Evolutionary conservation across 2,113 vertebrate species (phyloP).

Genomic region (Prionailurus viverrinus): DNA sequence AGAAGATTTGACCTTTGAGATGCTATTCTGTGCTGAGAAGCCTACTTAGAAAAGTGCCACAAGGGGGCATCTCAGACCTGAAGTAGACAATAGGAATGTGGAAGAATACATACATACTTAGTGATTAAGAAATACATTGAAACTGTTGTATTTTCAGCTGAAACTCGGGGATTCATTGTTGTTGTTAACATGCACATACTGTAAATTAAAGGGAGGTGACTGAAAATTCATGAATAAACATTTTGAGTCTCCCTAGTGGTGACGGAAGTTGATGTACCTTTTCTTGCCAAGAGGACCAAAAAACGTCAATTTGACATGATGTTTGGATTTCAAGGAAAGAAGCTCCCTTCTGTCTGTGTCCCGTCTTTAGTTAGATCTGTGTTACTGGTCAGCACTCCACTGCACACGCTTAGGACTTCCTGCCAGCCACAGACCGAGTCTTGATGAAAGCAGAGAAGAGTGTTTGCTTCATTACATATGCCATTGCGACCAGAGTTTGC

Average conservation of each 20-base stretch:
- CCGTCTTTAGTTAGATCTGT: neutral
- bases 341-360: neutral
- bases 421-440: neutral
- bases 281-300: constrained; percentile 29
- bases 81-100: neutral
- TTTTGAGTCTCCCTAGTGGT: constrained; percentile 53
- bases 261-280: constrained; percentile 51
- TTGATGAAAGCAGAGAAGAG: neutral
- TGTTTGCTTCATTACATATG: neutral
- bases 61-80: constrained; percentile 20
- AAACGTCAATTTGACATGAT: neutral
- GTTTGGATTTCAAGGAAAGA: constrained; percentile 38
- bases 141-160: neutral
- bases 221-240: constrained; percentile 59
- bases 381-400: neutral
- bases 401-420: neutral
- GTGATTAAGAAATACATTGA: constrained; percentile 22
- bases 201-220: constrained; percentile 58
- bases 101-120: neutral
- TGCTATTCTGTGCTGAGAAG: neutral
- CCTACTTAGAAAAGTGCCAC: constrained; percentile 19
- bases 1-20: constrained; percentile 52
- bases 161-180: constrained; percentile 1
- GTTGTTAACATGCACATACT: neutral
- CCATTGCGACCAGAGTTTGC: neutral